A percentile compares a stretch with the other conserved stretches of the same genome.
phyloP scores from a whole-genome alignment of 2,113 vertebrate species.

The Microtus richardsoni region DNA sequence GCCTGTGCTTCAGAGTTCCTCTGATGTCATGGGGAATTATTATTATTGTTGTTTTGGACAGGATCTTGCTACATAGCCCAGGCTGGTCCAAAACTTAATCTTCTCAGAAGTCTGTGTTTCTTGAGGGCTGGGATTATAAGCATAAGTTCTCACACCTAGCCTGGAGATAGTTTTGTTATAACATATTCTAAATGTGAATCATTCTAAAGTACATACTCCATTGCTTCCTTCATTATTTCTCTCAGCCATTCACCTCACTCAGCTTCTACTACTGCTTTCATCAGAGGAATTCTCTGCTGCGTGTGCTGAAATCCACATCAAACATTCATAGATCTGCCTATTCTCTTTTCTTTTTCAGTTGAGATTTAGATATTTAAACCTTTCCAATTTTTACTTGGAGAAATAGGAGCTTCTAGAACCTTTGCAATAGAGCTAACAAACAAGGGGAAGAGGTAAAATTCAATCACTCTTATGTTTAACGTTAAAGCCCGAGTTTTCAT shows the following conservation, averaged over 20 bases:
- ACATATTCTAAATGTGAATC: neutral
- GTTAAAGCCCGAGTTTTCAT: neutral
- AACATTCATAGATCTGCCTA: rapidly evolving
- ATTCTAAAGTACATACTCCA: neutral
- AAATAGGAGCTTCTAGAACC: neutral
- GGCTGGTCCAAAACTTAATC: neutral
- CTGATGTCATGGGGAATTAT: too few relatives aligned
- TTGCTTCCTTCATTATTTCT: neutral
- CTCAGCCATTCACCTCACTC: neutral
- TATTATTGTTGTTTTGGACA: neutral
- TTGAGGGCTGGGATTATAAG: neutral
- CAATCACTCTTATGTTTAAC: neutral
- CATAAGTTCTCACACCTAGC: too few relatives aligned
- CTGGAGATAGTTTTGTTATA: neutral
- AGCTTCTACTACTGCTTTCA: neutral
- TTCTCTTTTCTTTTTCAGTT: neutral
- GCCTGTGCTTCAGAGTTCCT: too few relatives aligned
- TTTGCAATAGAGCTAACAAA: neutral
- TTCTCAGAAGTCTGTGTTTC: neutral
- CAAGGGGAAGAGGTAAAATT: neutral
- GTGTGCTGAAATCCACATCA: neutral
- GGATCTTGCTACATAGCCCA: neutral
- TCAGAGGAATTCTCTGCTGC: neutral
- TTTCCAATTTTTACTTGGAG: neutral
- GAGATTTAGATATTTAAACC: neutral